These are phyloP conservation scores for Andrena minutula DNA, from an alignment of 2,888 invertebrate genomes.

Conservation along the genomic window DNA sequence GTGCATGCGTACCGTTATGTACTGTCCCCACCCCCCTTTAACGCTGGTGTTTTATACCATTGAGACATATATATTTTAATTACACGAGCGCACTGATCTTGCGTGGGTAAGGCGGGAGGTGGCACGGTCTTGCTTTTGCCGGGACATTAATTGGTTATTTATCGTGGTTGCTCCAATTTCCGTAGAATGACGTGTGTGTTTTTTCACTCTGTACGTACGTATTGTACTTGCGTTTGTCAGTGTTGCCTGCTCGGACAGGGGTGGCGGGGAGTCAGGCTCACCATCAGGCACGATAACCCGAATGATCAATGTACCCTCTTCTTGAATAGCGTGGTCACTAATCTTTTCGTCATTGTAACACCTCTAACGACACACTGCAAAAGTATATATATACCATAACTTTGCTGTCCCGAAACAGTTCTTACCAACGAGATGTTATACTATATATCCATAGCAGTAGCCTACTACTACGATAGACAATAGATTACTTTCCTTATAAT, in stretches of 20 bases:
- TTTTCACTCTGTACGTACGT: conserved; percentile 59
- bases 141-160: conserved; percentile 70
- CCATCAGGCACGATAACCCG: conserved; percentile 85
- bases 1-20: conserved; percentile 83
- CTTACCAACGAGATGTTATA: conserved; percentile 53
- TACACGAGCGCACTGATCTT: conserved; percentile 77
- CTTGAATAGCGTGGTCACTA: conserved; percentile 70
- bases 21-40: conserved; percentile 72
- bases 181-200: conserved; percentile 66
- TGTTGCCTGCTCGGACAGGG: conserved; percentile 84
- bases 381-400: conserved; percentile 47
- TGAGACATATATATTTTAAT: conserved; percentile 66
- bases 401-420: conserved; percentile 63
- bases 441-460: conserved; percentile 64
- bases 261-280: conserved; percentile 85
- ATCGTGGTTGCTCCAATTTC: conserved; percentile 60
- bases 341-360: conserved; percentile 66
- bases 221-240: conserved; percentile 79
- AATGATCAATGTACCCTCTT: conserved; percentile 82
- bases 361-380: conserved; percentile 64
- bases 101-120: conserved; percentile 76
- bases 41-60: conserved; percentile 79
- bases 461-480: conserved; percentile 66
- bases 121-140: conserved; percentile 81
- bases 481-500: conserved; percentile 54